A percentile compares a stretch with the other conserved stretches of the same genome.
Conservation (phyloP, 2,113 vertebrate genomes). For the Pholis gunnellus region DNA sequence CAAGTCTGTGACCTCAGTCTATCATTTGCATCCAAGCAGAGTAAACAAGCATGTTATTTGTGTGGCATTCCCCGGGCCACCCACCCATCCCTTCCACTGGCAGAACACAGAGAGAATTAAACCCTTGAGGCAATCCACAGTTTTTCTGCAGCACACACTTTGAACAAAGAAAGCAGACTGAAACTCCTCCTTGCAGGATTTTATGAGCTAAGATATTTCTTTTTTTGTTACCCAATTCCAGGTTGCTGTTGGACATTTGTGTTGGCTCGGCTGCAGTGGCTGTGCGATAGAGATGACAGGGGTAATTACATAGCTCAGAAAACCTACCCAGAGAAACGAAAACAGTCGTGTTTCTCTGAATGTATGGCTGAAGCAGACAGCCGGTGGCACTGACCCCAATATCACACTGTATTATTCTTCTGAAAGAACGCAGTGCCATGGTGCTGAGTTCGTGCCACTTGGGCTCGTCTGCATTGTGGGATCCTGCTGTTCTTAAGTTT, state of each 20-base stretch:
- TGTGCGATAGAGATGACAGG: slow-evolving; percentile 71
- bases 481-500: slow-evolving; percentile 46
- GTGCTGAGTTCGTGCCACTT: slow-evolving; percentile 61
- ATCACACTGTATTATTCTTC: slow-evolving; percentile 75
- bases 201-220: slow-evolving; percentile 61
- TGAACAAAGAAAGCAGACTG: slow-evolving; percentile 69
- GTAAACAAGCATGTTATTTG: slow-evolving; percentile 73
- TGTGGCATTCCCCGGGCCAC: slow-evolving; percentile 62
- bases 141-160: slow-evolving; percentile 63
- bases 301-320: slow-evolving; percentile 79
- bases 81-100: slow-evolving; percentile 58
- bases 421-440: slow-evolving; percentile 66
- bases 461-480: slow-evolving; percentile 40
- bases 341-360: slow-evolving; percentile 70
- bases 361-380: slow-evolving; percentile 57
- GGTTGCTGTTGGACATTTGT: slow-evolving; percentile 69
- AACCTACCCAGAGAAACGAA: slow-evolving; percentile 67
- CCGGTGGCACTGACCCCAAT: slow-evolving; percentile 76
- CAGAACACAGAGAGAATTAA: slow-evolving; percentile 60
- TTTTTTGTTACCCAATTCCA: slow-evolving; percentile 57
- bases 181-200: slow-evolving; percentile 56
- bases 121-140: slow-evolving; percentile 48
- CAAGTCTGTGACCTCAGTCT: slow-evolving; percentile 68
- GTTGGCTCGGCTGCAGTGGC: slow-evolving; percentile 68
- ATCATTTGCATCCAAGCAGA: slow-evolving; percentile 73